Evolutionary conservation across 2,888 invertebrate genomes (phyloP).

Genomic region (Listrodromus nycthemerus): DNA sequence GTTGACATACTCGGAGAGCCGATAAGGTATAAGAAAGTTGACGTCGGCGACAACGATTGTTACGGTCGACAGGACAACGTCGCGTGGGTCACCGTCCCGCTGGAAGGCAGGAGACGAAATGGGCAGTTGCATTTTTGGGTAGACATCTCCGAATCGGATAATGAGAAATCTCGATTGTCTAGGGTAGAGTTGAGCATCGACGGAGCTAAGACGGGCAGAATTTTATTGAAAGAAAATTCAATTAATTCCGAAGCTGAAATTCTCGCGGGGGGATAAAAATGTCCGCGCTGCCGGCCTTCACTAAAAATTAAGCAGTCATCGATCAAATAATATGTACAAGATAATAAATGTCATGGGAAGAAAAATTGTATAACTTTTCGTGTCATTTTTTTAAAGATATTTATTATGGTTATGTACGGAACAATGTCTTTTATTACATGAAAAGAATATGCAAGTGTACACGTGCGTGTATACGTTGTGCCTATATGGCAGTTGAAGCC

Average conservation of each 20-base stretch:
- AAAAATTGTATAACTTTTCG: background rate
- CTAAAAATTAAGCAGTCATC: background rate
- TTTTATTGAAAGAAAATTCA: constrained; percentile 69
- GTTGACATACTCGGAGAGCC: constrained; percentile 90
- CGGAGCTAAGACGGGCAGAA: constrained; percentile 63
- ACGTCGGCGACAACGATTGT: constrained; percentile 84
- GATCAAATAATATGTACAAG: constrained; percentile 6
- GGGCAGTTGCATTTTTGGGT: constrained; percentile 84
- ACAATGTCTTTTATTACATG: background rate
- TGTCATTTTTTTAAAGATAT: background rate
- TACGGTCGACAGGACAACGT: constrained; percentile 85
- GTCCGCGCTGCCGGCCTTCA: background rate
- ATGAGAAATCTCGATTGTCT: constrained; percentile 53
- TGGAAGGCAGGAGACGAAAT: constrained; percentile 88
- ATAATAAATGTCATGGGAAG: background rate
- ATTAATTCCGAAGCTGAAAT: background rate
- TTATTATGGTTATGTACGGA: background rate
- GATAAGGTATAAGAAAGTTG: constrained; percentile 88
- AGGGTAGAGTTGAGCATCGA: constrained; percentile 73
- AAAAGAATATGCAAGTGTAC: background rate
- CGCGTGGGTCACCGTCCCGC: constrained; percentile 88
- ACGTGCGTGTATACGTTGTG: too few relatives aligned
- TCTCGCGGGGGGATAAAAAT: background rate
- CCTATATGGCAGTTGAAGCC: too few relatives aligned
- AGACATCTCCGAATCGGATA: constrained; percentile 43